phyloP scores from a whole-genome alignment of 2,888 invertebrate genomes.

The Cancer borealis region DNA sequence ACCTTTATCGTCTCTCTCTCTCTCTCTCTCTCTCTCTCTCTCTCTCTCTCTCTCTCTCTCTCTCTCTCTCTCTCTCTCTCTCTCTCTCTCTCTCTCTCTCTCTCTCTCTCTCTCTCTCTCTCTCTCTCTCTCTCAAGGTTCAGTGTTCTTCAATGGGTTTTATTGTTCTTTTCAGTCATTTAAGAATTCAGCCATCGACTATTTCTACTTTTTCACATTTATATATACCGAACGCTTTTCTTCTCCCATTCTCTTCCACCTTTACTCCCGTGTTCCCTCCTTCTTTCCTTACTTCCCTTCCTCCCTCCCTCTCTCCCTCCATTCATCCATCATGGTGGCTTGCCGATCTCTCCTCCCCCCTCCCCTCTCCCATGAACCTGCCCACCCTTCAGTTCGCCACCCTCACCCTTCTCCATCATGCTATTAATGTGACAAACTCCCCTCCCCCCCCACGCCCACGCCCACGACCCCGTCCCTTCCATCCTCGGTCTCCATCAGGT shows the following conservation, averaged over 20 bases:
- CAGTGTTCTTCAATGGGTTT: background rate
- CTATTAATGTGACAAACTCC: background rate
- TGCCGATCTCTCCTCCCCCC: background rate
- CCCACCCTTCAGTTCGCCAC: background rate
- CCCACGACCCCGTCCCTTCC: background rate
- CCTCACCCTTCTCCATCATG: slow-evolving; percentile 28
- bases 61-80: slow-evolving; percentile 49
- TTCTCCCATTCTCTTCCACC: background rate
- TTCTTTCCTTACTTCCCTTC: background rate
- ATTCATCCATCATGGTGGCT: background rate
- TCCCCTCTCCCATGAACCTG: background rate
- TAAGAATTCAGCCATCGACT: background rate
- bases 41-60: slow-evolving; percentile 40
- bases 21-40: background rate
- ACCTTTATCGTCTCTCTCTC: background rate
- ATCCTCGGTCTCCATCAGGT: background rate
- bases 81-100: background rate
- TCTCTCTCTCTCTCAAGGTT: background rate
- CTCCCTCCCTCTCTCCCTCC: background rate
- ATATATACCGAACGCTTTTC: background rate
- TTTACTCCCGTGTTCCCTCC: background rate
- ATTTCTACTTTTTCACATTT: too few species aligned
- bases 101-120: slow-evolving; percentile 23
- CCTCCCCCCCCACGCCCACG: background rate
- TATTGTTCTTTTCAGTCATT: background rate